Evolutionary conservation across 2,797 vertebrate genomes (phyloP), one percentile per base, ranked within the genome.

Genomic region (Chaunax sp.): DNA sequence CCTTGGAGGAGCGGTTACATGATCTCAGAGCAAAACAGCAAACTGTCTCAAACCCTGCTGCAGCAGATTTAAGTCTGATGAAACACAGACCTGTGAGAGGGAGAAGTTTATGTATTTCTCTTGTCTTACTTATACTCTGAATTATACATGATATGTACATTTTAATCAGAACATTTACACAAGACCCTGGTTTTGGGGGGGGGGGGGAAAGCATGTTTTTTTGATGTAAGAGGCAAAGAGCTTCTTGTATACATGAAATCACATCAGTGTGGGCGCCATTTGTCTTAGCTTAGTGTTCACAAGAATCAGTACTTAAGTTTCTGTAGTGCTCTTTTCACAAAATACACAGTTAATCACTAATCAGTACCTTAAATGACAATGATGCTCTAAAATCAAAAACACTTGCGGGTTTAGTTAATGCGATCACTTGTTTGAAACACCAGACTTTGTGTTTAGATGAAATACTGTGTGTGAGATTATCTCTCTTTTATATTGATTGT

Each of bases 1-100:
- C 70, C 81, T 68, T 62, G 25, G 59, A 72, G 63, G 75, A 62
- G 38, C 20, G 3, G 62, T 69, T 81, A 82, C 76, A 60, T 59
- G 63, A 83, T 66, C 83, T 45, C 35, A 47, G 65, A 58, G 73
- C 64, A 84, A 68, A 81, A 78, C 69, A 69, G 51, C 75, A 57
- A 44, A 25, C 38, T 63, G 49, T 57, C 55, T 41, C 51, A 46
- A 50, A 65, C 15, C 47, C 28, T 44, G 68, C 45, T 61, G 56
- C 12, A 12, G 56, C 44, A 53, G 45, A 77, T 60, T 47, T 14
- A 38, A 60, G 43, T 28, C 40, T 19, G 35, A 73, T 59, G 50
- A 73, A 81, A 78, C 49, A 41, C 64, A 66, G 46, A 55, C 25
- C 50, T 12, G 25, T 47, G 23, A 19, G 37, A 18, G 22, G 23